Evolutionary conservation across 2,113 vertebrate genomes (phyloP), one percentile per base, ranked within the genome.

Genomic region (Corynorhinus townsendii): DNA sequence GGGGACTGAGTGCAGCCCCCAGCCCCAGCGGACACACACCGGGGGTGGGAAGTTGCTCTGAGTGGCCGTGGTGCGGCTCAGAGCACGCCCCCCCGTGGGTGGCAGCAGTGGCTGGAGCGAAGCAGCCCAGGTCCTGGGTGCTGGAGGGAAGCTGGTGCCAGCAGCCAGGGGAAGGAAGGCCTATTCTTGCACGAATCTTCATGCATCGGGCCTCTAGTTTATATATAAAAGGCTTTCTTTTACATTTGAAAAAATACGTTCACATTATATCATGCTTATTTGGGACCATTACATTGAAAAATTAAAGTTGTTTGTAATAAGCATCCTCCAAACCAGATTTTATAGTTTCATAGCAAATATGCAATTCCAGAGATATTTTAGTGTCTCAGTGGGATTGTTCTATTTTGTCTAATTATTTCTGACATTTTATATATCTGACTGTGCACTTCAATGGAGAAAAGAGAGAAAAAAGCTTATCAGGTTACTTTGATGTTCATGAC

Each of bases 361-460:
- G 97, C 64, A 89, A 68, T 80, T 97, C 90, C 72, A 95, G 90
- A 75, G 82, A 79, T 83, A 71, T 75, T 91, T 93, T 59, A 95
- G 68, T 97, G 82, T 97, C 96, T 96, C 91, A 96, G 89, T 90
- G 88, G 95, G 91, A 93, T 97, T 89, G 92, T 83, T 96, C 9
- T 80, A 90, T 93, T 97, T 97, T 93, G 84, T 92, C 88, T 97
- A 98, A 98, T 98, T 98, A 97, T 97, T 98, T 93, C 56, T 98
- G 97, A 98, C 86, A 97, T 97, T 97, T 97, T 97, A 96, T 54
- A 89, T 97, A 97, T 95, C 90, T 73, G 84, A 92, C 89, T 95
- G 95, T 43, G 56, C 43, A n/a, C 92, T 80, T 91, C 91, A 97
- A 96, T 96, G 92, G 38, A 97, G 54, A 82, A 97, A 88, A 97